Evolutionary conservation across 1,140 invertebrate species (phyloP).

Genomic region (Onthophagus taurus): DNA sequence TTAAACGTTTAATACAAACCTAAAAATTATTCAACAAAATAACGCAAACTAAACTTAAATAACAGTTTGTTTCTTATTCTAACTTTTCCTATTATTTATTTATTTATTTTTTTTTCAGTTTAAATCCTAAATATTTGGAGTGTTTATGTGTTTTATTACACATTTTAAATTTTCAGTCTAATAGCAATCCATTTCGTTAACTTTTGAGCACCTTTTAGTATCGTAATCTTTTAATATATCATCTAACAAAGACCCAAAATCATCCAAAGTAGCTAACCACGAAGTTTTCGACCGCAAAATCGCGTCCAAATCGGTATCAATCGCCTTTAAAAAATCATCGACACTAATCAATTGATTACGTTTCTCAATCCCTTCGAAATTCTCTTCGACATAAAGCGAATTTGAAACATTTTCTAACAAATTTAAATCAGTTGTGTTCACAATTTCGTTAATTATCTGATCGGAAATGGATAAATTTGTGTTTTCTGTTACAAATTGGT

Average conservation of each 20-base stretch:
- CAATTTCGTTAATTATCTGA: slow-evolving; percentile 43
- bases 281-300: slow-evolving; percentile 45
- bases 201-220: no score
- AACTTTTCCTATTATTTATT: no score
- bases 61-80: no score
- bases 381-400: slow-evolving; percentile 35
- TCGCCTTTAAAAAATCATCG: slow-evolving; percentile 46
- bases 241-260: slow-evolving; percentile 52
- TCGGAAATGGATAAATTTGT: slow-evolving; percentile 23
- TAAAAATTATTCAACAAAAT: no score
- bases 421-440: slow-evolving; percentile 46
- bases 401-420: slow-evolving; percentile 47
- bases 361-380: slow-evolving; percentile 22
- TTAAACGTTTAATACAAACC: no score
- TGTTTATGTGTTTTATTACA: no score
- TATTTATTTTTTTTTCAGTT: no score
- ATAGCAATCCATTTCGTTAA: slow-evolving; percentile 57
- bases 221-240: slow-evolving; percentile 52
- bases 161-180: no score
- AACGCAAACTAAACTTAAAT: no score
- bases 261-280: slow-evolving; percentile 49
- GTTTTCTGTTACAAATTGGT: slow-evolving; percentile 16
- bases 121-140: no score
- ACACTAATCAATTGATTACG: slow-evolving; percentile 35
- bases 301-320: slow-evolving; percentile 43